Percentiles rank a stretch among this genome's conserved stretches.
Conservation (phyloP, 1,140 invertebrate genomes). For the Homarus americanus region DNA sequence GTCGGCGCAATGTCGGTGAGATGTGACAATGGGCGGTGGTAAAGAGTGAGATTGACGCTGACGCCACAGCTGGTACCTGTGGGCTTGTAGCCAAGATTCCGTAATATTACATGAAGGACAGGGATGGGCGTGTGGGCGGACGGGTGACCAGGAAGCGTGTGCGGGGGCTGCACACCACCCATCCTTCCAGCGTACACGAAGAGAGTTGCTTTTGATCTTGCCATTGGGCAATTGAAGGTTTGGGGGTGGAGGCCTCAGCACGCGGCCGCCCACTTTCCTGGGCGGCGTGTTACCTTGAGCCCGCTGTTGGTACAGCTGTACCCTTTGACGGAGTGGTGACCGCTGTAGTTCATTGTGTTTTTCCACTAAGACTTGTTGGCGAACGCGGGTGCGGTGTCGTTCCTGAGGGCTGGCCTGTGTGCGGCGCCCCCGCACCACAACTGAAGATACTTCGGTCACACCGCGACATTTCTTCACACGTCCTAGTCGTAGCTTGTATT, state of each 20-base stretch:
- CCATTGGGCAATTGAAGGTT: background rate
- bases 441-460: background rate
- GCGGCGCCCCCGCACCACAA: background rate
- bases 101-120: conserved; percentile 8
- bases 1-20: background rate
- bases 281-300: conserved; percentile 19
- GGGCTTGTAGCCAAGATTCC: conserved; percentile 31
- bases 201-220: background rate
- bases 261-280: conserved; percentile 21
- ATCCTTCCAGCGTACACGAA: conserved; percentile 5
- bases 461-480: conserved; percentile 35
- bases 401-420: conserved; percentile 40
- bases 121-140: background rate
- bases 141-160: background rate
- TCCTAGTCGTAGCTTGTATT: conserved; percentile 39
- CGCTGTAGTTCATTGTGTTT: conserved; percentile 43
- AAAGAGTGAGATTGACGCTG: conserved; percentile 17
- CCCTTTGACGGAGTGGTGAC: background rate
- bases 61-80: conserved; percentile 35
- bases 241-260: background rate
- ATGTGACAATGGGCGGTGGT: background rate
- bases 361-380: conserved; percentile 31
- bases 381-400: background rate
- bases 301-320: conserved; percentile 36
- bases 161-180: background rate